These are phyloP conservation scores for Aphidius colemani DNA, from an alignment of 2,888 invertebrate species.

Conservation along the genomic window DNA sequence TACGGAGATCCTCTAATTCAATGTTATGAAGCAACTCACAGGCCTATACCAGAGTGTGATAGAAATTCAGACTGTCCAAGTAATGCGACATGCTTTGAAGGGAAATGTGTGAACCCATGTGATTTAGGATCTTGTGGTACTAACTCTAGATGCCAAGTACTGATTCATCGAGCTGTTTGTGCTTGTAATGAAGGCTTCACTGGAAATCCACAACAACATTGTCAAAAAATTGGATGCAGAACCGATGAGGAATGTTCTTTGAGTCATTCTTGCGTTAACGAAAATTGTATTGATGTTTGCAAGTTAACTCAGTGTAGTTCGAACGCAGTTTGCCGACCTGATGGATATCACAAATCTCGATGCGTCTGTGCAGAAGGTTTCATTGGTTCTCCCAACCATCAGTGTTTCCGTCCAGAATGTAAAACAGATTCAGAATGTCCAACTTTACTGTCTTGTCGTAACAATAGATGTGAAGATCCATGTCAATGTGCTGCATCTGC, in stretches of 20 bases:
- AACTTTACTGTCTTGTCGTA: constrained; percentile 76
- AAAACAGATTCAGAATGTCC: constrained; percentile 77
- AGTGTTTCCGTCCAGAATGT: constrained; percentile 80
- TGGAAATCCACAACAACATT: constrained; percentile 80
- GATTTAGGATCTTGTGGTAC: constrained; percentile 72
- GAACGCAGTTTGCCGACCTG: constrained; percentile 78
- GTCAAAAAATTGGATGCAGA: constrained; percentile 82
- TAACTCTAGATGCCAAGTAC: constrained; percentile 79
- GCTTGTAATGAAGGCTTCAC: constrained; percentile 81
- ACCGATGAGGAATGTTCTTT: constrained; percentile 83
- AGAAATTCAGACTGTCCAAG: constrained; percentile 80
- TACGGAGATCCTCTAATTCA: constrained; percentile 78
- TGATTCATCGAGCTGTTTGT: constrained; percentile 80
- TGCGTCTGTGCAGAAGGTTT: constrained; percentile 79
- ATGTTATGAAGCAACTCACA: constrained; percentile 63
- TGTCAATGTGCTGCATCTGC: constrained; percentile 83
- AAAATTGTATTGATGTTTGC: constrained; percentile 81
- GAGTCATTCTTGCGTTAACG: constrained; percentile 80
- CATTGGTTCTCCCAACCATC: constrained; percentile 78
- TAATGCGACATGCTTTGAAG: constrained; percentile 80
- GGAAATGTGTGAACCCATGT: constrained; percentile 78
- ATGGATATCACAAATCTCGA: constrained; percentile 76
- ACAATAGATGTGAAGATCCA: constrained; percentile 80
- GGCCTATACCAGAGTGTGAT: constrained; percentile 75
- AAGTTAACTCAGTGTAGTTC: constrained; percentile 77